Percentiles rank a stretch among this genome's conserved stretches.
Evolutionary conservation across 2,888 invertebrate species (phyloP).

Genomic region (Tachina lurida): DNA sequence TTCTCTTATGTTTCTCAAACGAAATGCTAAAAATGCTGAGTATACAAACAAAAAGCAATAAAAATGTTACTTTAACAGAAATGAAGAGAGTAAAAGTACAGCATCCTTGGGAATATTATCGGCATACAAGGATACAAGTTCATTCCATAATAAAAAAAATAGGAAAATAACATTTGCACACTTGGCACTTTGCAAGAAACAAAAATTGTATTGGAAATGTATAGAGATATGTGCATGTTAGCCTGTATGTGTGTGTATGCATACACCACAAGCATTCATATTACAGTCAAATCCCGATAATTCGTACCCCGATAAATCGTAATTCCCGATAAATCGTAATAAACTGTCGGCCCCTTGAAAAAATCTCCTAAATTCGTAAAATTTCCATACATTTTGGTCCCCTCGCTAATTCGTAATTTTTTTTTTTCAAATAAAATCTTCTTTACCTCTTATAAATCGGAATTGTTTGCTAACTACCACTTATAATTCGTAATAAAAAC

Average conservation of each 20-base stretch:
- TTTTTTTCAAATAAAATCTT: too few species aligned
- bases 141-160: conserved; percentile 11
- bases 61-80: conserved; percentile 54
- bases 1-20: conserved; percentile 15
- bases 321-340: too few species aligned
- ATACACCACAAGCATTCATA: background rate
- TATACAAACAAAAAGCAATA: background rate
- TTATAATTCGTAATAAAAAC: too few species aligned
- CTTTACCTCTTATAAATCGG: too few species aligned
- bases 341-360: too few species aligned
- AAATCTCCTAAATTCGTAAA: too few species aligned
- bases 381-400: too few species aligned
- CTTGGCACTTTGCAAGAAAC: conserved; percentile 23
- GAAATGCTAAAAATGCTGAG: conserved; percentile 16
- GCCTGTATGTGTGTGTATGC: background rate
- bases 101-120: conserved; percentile 44
- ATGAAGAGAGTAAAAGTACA: conserved; percentile 53
- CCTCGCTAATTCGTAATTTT: too few species aligned
- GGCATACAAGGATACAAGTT: background rate
- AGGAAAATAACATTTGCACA: conserved; percentile 37
- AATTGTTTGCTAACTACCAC: too few species aligned
- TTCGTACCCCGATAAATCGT: too few species aligned
- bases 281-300: too few species aligned
- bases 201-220: background rate
- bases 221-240: too few species aligned